Evolutionary conservation across 2,113 vertebrate genomes (phyloP).

Genomic region (Gymnogyps californianus): DNA sequence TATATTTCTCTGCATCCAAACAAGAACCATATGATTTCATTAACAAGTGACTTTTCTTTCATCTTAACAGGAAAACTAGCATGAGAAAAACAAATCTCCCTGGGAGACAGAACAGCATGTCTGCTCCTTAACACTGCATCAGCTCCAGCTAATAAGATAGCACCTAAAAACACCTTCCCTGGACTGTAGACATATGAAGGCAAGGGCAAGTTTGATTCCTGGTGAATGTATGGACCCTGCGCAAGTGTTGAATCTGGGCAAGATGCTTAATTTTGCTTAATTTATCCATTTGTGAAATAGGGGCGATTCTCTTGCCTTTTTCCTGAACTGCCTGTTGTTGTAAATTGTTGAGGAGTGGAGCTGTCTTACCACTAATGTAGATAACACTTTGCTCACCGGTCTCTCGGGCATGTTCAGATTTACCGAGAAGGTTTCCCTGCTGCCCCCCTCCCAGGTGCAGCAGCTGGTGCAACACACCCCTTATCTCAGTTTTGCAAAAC

Average conservation of each 20-base stretch:
- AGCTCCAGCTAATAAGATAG: background rate
- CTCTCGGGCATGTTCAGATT: background rate
- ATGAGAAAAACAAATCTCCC: background rate
- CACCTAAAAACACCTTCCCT: background rate
- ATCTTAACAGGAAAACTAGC: background rate
- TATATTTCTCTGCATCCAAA: background rate
- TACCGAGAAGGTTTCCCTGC: background rate
- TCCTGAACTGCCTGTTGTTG: background rate
- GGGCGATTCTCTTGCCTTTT: background rate
- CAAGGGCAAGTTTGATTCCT: background rate
- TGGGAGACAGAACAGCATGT: background rate
- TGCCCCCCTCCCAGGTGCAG: background rate
- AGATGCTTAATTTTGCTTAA: background rate
- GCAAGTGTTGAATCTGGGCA: background rate
- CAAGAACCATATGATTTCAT: background rate
- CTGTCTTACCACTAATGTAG: background rate
- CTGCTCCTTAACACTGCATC: background rate
- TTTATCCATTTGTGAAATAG: background rate
- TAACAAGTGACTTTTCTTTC: background rate
- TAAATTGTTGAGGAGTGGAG: background rate
- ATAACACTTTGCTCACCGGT: background rate
- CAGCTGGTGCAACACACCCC: too few relatives aligned
- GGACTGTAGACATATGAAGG: background rate
- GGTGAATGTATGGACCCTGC: rapidly evolving
- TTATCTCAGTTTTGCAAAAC: background rate